Evolutionary conservation across 2,797 vertebrate genomes (phyloP).

Genomic region (Cuculus canorus): DNA sequence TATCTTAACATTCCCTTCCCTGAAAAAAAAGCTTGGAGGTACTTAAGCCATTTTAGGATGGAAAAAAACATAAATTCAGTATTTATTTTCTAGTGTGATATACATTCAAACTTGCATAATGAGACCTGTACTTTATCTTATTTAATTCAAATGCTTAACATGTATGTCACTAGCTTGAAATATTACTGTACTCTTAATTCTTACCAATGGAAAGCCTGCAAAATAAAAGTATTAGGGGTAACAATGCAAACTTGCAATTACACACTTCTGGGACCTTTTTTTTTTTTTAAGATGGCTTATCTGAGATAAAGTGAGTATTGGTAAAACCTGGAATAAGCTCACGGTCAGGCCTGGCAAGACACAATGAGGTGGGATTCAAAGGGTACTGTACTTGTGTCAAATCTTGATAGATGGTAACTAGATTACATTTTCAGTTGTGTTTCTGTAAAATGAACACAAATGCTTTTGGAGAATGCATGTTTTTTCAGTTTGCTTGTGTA

Average conservation of each 20-base stretch:
- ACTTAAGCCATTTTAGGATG: neutral
- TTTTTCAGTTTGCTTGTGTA: neutral
- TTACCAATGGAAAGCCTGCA: neutral
- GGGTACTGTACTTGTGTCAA: neutral
- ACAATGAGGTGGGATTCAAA: neutral
- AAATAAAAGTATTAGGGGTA: neutral
- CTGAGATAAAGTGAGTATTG: neutral
- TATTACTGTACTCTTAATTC: neutral
- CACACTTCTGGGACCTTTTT: neutral
- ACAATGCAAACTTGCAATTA: neutral
- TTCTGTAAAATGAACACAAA: neutral
- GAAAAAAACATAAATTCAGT: neutral
- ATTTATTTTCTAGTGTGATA: neutral
- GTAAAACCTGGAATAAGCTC: neutral
- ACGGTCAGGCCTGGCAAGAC: neutral
- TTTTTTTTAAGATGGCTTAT: neutral
- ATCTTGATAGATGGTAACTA: neutral
- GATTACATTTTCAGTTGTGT: neutral
- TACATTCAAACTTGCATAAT: neutral
- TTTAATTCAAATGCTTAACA: neutral
- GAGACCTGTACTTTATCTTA: neutral
- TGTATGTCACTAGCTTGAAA: neutral
- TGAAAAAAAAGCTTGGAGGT: neutral
- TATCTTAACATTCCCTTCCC: neutral
- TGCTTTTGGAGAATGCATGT: neutral